phyloP scores from a whole-genome alignment of 2,888 invertebrate genomes.

The Synanthedon formicaeformis region DNA sequence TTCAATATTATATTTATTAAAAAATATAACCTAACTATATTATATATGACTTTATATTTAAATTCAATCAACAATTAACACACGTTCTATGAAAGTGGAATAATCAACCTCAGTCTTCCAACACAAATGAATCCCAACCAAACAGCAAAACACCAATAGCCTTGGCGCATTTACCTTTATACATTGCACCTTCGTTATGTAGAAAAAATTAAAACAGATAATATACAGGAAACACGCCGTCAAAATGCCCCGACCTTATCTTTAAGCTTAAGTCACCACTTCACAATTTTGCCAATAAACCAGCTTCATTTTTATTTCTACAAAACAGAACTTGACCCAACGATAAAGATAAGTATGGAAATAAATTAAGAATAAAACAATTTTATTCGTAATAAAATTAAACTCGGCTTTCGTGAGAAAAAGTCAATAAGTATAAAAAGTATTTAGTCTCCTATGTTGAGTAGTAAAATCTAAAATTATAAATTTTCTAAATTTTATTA shows the following conservation, averaged over 20 bases:
- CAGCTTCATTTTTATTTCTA: not conserved
- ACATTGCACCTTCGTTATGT: conserved; percentile 64
- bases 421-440: too few relatives aligned
- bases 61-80: conserved; percentile 69
- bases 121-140: conserved; percentile 57
- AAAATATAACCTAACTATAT: conserved; percentile 70
- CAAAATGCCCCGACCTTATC: conserved; percentile 21
- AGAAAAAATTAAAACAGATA: conserved; percentile 34
- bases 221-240: conserved; percentile 44
- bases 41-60: conserved; percentile 69
- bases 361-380: too few relatives aligned
- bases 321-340: too few relatives aligned
- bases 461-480: too few relatives aligned
- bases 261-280: not conserved
- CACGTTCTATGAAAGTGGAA: conserved; percentile 66
- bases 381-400: too few relatives aligned
- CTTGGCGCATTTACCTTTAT: conserved; percentile 44
- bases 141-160: conserved; percentile 42
- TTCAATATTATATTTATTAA: conserved; percentile 71
- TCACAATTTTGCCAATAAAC: not conserved
- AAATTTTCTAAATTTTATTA: too few relatives aligned
- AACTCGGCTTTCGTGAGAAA: too few relatives aligned
- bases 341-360: too few relatives aligned
- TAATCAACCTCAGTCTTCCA: conserved; percentile 69
- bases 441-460: too few relatives aligned